Conservation (phyloP, 1,140 invertebrate species). For the Lithobius niger region DNA sequence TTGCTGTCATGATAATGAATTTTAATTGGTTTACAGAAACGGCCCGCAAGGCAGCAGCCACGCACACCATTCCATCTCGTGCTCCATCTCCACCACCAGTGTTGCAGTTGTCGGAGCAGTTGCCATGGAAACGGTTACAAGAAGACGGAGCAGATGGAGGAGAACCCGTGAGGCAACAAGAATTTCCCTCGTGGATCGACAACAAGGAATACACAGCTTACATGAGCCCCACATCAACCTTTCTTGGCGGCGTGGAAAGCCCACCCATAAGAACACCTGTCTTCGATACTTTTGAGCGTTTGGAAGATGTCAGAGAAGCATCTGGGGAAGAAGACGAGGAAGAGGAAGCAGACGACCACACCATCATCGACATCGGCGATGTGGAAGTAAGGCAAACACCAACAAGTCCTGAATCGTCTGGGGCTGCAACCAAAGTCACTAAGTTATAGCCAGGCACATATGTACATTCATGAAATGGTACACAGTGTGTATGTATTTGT, state of each 20-base stretch:
- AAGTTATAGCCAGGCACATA: no score
- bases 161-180: conserved; percentile 61
- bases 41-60: background rate
- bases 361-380: no score
- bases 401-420: no score
- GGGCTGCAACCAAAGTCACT: no score
- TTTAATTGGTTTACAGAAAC: no score
- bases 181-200: conserved; percentile 81
- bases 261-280: background rate
- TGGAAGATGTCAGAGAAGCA: background rate
- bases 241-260: conserved; percentile 43
- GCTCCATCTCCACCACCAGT: conserved; percentile 23
- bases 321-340: no score
- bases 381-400: no score
- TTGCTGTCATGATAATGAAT: no score
- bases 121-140: conserved; percentile 75
- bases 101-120: conserved; percentile 67
- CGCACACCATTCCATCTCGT: background rate
- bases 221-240: conserved; percentile 76
- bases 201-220: conserved; percentile 87
- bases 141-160: conserved; percentile 42
- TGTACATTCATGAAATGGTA: no score
- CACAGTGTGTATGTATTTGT: no score
- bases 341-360: no score
- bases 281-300: conserved; percentile 1